Percentiles rank a stretch among this genome's conserved stretches.
phyloP scores from a whole-genome alignment of 2,113 vertebrate genomes.

The Lagopus leucura region DNA sequence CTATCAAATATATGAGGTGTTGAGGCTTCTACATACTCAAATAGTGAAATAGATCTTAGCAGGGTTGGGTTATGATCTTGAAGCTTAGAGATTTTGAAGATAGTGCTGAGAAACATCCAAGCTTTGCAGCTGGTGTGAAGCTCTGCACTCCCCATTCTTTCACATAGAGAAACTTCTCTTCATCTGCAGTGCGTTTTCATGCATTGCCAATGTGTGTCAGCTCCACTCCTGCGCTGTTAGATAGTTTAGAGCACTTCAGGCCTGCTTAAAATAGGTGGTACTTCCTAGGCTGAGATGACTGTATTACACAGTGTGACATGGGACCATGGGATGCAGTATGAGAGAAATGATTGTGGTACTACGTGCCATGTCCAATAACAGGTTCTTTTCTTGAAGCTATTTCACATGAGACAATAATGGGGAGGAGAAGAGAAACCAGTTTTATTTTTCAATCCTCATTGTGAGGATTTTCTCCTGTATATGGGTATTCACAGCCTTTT shows the following conservation, averaged over 20 bases:
- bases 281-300: neutral
- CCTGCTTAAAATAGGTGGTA: neutral
- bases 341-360: neutral
- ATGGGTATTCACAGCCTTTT: neutral
- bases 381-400: neutral
- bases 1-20: neutral
- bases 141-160: neutral
- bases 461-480: neutral
- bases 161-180: neutral
- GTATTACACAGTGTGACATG: neutral
- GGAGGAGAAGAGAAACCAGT: neutral
- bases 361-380: neutral
- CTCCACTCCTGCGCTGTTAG: neutral
- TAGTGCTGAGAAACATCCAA: neutral
- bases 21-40: neutral
- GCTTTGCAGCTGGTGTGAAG: neutral
- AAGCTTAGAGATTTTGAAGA: neutral
- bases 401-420: neutral
- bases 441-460: neutral
- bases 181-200: rapidly evolving
- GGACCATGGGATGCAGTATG: neutral
- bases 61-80: neutral
- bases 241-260: neutral
- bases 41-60: neutral
- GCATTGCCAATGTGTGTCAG: rapidly evolving